A percentile compares a stretch with the other conserved stretches of the same genome.
Evolutionary conservation across 2,888 invertebrate genomes (phyloP).

Genomic region (Platerodrilus igneus): DNA sequence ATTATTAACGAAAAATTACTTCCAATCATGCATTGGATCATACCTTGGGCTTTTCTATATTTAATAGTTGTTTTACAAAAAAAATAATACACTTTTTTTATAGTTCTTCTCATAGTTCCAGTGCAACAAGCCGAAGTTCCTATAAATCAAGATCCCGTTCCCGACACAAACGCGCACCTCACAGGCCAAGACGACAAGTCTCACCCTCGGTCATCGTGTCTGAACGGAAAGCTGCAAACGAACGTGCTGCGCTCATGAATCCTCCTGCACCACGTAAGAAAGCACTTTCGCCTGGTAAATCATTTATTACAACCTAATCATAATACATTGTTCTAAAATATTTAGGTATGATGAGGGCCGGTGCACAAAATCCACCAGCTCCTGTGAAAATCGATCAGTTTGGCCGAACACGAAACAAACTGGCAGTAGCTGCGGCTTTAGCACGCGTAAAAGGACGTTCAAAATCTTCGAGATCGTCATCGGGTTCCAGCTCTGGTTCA

Average conservation of each 20-base stretch:
- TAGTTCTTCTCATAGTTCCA: constrained; percentile 44
- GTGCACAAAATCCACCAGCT: constrained; percentile 58
- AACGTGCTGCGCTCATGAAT: constrained; percentile 69
- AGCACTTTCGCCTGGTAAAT: constrained; percentile 50
- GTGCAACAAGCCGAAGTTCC: constrained; percentile 43
- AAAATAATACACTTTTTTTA: no score
- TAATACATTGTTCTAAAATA: no score
- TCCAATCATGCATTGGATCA: no score
- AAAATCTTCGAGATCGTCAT: constrained; percentile 50
- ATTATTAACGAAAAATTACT: no score
- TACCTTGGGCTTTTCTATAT: constrained; percentile 7
- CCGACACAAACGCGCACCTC: constrained; percentile 25
- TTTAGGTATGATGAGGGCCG: constrained; percentile 50
- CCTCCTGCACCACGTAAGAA: constrained; percentile 63
- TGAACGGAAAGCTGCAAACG: constrained; percentile 59
- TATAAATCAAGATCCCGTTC: constrained; percentile 48
- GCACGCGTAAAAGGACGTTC: constrained; percentile 44
- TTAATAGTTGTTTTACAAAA: background rate
- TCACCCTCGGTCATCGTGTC: constrained; percentile 63
- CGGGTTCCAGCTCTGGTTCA: constrained; percentile 52
- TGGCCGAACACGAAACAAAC: constrained; percentile 42
- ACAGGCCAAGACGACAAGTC: constrained; percentile 40
- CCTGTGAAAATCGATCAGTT: constrained; percentile 46
- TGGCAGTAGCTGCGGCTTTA: constrained; percentile 45
- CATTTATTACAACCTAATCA: no score